A percentile compares a stretch with the other conserved stretches of the same genome.
Evolutionary conservation across 2,113 vertebrate species (phyloP).

Genomic region (Triplophysa tibetana): DNA sequence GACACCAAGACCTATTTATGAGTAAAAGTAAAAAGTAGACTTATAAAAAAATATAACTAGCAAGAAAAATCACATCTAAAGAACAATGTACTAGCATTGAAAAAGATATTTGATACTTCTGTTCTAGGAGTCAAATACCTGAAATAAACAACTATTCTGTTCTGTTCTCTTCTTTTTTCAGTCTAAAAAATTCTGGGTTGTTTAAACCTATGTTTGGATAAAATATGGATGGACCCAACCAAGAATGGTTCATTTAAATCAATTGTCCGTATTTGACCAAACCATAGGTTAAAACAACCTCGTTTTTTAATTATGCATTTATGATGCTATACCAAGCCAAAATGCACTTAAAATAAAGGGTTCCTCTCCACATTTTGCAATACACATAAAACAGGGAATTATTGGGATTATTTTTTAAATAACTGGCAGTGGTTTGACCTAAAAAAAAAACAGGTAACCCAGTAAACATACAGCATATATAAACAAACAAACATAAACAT

Average conservation of each 20-base stretch:
- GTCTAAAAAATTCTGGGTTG: no score
- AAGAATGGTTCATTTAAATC: no score
- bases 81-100: neutral
- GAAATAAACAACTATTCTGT: no score
- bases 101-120: neutral
- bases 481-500: neutral
- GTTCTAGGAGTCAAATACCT: neutral
- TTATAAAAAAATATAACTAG: neutral
- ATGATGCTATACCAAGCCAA: neutral
- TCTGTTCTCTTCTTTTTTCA: no score
- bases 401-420: neutral
- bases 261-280: no score
- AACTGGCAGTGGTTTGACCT: neutral
- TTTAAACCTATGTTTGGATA: no score
- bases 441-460: neutral
- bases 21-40: slow-evolving; percentile 61
- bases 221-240: no score
- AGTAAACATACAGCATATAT: neutral
- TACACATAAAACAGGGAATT: neutral
- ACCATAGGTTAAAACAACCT: no score
- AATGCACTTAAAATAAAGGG: neutral
- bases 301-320: no score
- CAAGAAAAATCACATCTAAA: neutral
- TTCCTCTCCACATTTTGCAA: neutral
- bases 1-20: slow-evolving; percentile 58